Evolutionary conservation across 2,113 vertebrate species (phyloP).

Genomic region (Labrus mixtus): DNA sequence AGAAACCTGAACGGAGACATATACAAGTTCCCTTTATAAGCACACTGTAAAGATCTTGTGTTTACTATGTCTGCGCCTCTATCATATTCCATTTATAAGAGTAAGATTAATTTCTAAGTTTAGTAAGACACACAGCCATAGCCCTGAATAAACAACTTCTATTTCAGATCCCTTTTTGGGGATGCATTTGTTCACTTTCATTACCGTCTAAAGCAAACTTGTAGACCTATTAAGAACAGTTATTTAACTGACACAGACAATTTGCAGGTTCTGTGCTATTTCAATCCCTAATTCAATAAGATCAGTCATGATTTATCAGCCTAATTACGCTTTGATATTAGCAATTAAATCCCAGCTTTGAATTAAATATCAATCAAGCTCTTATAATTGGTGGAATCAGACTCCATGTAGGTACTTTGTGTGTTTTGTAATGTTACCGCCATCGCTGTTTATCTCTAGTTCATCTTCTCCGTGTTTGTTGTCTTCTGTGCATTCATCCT

Average conservation of each 20-base stretch:
- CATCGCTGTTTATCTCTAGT: slow-evolving; percentile 69
- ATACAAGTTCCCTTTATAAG: neutral
- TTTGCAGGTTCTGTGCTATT: slow-evolving; percentile 83
- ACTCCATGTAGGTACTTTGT: slow-evolving; percentile 75
- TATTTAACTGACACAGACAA: slow-evolving; percentile 85
- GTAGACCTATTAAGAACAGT: slow-evolving; percentile 78
- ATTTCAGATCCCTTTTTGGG: slow-evolving; percentile 28
- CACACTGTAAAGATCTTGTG: neutral
- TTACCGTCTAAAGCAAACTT: slow-evolving; percentile 75
- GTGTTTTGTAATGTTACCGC: slow-evolving; percentile 65
- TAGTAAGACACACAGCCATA: slow-evolving; percentile 6
- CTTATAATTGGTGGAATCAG: slow-evolving; percentile 85
- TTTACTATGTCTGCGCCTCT: slow-evolving; percentile 19
- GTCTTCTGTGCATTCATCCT: slow-evolving; percentile 75
- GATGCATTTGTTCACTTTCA: slow-evolving; percentile 59
- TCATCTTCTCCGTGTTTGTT: slow-evolving; percentile 64
- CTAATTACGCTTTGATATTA: slow-evolving; percentile 88
- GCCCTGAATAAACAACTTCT: slow-evolving; percentile 6
- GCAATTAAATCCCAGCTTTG: slow-evolving; percentile 86
- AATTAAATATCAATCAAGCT: slow-evolving; percentile 86
- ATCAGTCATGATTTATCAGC: slow-evolving; percentile 87
- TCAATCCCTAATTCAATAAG: slow-evolving; percentile 87
- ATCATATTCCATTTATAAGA: slow-evolving; percentile 12
- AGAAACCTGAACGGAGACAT: neutral
- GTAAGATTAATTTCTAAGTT: slow-evolving; percentile 9